A percentile compares a stretch with the other conserved stretches of the same genome.
Conservation (phyloP, 1,140 invertebrate genomes). For the Batillaria attramentaria region DNA sequence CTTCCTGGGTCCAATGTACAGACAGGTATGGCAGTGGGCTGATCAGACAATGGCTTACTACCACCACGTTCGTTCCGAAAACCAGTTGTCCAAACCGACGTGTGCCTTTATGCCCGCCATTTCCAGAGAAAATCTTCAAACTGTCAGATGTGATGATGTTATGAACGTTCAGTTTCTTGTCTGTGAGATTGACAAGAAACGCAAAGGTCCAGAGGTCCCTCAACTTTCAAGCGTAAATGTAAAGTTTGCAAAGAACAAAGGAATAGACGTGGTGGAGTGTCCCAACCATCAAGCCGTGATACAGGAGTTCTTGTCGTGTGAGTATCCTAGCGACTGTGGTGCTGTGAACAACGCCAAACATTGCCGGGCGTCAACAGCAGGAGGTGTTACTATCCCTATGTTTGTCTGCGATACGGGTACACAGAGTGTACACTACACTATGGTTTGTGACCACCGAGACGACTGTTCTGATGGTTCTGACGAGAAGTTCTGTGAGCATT, state of each 20-base stretch:
- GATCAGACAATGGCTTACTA: not conserved
- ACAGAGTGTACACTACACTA: not conserved
- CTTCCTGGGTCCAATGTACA: not conserved
- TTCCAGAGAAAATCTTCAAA: not conserved
- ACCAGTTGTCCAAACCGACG: not conserved
- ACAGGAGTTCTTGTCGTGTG: not conserved
- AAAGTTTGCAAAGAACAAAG: not conserved
- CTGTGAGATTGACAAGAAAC: constrained; percentile 1
- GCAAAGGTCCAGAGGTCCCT: too few species aligned
- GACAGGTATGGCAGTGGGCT: constrained; percentile 3
- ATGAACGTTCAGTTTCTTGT: not conserved
- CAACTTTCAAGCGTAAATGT: too few species aligned
- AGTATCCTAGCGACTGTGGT: not conserved
- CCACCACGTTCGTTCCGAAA: not conserved
- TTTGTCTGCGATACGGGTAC: not conserved
- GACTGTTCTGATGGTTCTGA: constrained; percentile 14
- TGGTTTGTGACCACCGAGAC: constrained; percentile 6
- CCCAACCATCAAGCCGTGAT: constrained; percentile 18
- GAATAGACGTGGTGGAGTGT: not conserved
- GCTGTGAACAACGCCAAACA: too few species aligned
- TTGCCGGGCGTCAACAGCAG: not conserved
- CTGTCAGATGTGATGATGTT: not conserved
- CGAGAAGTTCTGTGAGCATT: constrained; percentile 13
- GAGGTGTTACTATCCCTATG: too few species aligned
- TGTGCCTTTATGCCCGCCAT: too few species aligned